These are phyloP conservation scores for Castor canadensis DNA, from an alignment of 2,113 vertebrate species.

Conservation along the genomic window DNA sequence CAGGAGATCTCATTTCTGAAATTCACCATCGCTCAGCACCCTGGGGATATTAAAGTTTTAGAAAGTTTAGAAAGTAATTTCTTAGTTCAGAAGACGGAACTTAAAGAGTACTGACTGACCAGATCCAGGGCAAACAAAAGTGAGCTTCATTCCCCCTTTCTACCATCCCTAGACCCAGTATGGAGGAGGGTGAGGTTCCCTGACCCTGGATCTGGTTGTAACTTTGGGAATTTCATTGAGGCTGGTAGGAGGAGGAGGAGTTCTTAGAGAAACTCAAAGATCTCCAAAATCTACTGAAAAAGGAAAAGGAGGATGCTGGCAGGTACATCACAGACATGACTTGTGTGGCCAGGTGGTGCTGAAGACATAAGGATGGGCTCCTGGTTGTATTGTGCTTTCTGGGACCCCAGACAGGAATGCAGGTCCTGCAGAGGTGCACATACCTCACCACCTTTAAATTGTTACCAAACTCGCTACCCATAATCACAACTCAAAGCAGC, in stretches of 20 bases:
- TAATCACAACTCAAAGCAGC: not conserved
- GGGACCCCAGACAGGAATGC: not conserved
- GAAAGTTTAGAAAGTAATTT: not conserved
- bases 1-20: not conserved
- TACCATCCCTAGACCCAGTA: not conserved
- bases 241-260: too few species aligned
- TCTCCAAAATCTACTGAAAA: not conserved
- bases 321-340: rapidly evolving
- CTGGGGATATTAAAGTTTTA: not conserved
- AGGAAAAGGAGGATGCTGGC: not conserved
- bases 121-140: not conserved
- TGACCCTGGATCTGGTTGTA: not conserved
- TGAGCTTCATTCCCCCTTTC: not conserved
- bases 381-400: not conserved
- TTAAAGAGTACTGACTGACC: not conserved
- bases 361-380: not conserved
- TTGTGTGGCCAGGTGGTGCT: not conserved
- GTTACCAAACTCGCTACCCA: not conserved
- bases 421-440: not conserved
- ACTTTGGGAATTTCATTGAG: not conserved
- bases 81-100: not conserved
- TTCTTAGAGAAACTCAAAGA: not conserved
- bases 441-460: not conserved
- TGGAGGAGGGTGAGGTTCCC: not conserved
- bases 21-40: not conserved